Evolutionary conservation across 2,113 vertebrate genomes (phyloP), one percentile per base, ranked within the genome.

Genomic region (Rhinoptilus africanus): DNA sequence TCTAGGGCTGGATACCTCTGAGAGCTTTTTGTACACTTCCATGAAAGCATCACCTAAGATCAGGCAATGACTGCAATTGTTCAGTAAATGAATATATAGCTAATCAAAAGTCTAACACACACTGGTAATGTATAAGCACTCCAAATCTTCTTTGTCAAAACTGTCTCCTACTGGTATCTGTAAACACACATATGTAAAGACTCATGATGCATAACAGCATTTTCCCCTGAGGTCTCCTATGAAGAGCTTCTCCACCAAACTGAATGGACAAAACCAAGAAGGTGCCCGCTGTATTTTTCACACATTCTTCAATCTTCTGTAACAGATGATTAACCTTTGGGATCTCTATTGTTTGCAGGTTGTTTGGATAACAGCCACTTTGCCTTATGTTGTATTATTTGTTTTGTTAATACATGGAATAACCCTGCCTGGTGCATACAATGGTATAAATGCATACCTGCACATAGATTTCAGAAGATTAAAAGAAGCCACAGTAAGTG

Each of bases 291-390:
- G 28, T 47, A 76, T 16, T 89, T 87, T 75, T 56, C 30, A 62
- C 15, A 63, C 8, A 7, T 74, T 81, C n/a, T 82, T 81, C 34
- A 72, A 12, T 64, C 14, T 85, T 47, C 50, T 66, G 2, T 48
- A 67, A 16, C 21, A 59, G 14, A 13, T 94, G 14, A 67, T 62
- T 92, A 76, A 88, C 75, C 34, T 96, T 24, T 14, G 62, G 22
- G 22, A 37, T 75, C 56, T 82, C 76, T 94, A 35, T 74, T 19
- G 17, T 47, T 64, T 97, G 73, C 95, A 99, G 99, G 99, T 99
- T 75, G 99, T 99, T 88, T 99, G 99, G 98, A 99, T 99, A 98
- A 99, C 99, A 39, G 99, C 99, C 78, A 99, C 99, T 26, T 98
- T 99, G 98, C 99, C 99, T 54, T 99, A 99, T 12, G 94, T 99